Conservation (phyloP, 2,797 vertebrate species). For the Neosalanx taihuensis region DNA sequence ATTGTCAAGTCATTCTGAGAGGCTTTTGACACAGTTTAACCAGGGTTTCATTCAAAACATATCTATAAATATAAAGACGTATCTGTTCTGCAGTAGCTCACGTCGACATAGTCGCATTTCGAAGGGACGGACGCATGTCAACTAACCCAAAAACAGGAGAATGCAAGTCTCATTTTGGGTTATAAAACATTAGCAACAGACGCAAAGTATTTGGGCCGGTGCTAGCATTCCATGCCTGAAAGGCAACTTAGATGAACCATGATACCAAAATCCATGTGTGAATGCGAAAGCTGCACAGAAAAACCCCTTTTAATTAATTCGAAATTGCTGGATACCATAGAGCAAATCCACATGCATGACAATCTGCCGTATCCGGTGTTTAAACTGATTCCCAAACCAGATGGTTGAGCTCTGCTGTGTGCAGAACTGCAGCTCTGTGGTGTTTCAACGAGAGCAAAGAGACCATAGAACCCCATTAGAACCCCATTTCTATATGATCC, state of each 20-base stretch:
- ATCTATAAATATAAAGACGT: background rate
- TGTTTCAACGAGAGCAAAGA: slow-evolving; percentile 34
- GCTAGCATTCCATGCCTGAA: slow-evolving; percentile 3
- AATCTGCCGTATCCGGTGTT: slow-evolving; percentile 71
- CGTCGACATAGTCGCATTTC: too few species aligned
- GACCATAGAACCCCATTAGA: slow-evolving; percentile 33
- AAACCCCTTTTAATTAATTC: slow-evolving; percentile 57
- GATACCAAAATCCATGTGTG: slow-evolving; percentile 12
- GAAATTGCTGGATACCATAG: slow-evolving; percentile 47
- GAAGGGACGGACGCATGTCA: too few species aligned
- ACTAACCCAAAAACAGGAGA: too few species aligned
- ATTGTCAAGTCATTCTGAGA: slow-evolving; percentile 37
- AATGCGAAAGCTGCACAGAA: slow-evolving; percentile 36
- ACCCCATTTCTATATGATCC: slow-evolving; percentile 1
- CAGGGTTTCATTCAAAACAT: slow-evolving; percentile 20
- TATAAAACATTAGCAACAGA: background rate
- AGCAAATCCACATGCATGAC: slow-evolving; percentile 67
- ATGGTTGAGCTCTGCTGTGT: slow-evolving; percentile 60
- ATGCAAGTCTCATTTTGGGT: too few species aligned
- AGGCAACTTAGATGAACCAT: slow-evolving; percentile 21
- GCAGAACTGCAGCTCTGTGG: slow-evolving; percentile 39
- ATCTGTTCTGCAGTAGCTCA: background rate
- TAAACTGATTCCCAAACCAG: slow-evolving; percentile 75
- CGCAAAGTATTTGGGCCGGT: slow-evolving; percentile 6
- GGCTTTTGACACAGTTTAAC: slow-evolving; percentile 59